Evolutionary conservation across 2,797 vertebrate species (phyloP).

Genomic region (Rhabdophis nuchalis): DNA sequence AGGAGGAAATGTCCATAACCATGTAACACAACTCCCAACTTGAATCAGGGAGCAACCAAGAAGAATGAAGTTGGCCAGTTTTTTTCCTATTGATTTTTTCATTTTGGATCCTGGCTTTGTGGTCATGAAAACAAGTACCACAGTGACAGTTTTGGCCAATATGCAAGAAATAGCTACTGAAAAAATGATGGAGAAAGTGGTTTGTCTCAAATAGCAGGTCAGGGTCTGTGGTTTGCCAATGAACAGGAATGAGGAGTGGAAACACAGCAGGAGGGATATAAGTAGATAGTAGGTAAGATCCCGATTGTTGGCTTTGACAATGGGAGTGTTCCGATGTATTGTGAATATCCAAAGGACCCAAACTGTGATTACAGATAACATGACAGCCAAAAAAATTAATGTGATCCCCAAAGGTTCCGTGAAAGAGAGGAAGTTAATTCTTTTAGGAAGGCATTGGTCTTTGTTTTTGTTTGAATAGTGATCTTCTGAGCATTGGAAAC

Average conservation of each 20-base stretch:
- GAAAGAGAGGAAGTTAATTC: not conserved
- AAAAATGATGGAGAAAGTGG: conserved; percentile 2
- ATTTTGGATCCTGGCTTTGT: conserved; percentile 11
- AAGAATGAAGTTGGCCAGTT: not conserved
- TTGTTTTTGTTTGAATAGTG: not conserved
- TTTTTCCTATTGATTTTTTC: not conserved
- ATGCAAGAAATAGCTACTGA: conserved; percentile 16
- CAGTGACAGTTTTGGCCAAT: conserved; percentile 28
- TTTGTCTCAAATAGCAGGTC: conserved; percentile 6
- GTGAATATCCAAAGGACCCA: not conserved
- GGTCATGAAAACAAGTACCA: conserved; percentile 17
- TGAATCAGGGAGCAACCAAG: conserved; percentile 3
- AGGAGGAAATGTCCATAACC: conserved; percentile 20
- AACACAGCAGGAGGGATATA: not conserved
- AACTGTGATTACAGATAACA: not conserved
- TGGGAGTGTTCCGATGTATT: not conserved
- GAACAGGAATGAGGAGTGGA: conserved; percentile 20
- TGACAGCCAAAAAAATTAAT: not conserved
- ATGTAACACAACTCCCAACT: not conserved
- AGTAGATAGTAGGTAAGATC: not conserved
- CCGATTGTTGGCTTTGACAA: conserved; percentile 5
- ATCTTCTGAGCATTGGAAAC: not conserved
- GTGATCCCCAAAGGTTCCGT: not conserved
- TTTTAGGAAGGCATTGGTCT: conserved; percentile 1
- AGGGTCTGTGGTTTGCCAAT: not conserved